These are phyloP conservation scores for Trinectes maculatus DNA, from an alignment of 2,113 vertebrate genomes.

Conservation along the genomic window DNA sequence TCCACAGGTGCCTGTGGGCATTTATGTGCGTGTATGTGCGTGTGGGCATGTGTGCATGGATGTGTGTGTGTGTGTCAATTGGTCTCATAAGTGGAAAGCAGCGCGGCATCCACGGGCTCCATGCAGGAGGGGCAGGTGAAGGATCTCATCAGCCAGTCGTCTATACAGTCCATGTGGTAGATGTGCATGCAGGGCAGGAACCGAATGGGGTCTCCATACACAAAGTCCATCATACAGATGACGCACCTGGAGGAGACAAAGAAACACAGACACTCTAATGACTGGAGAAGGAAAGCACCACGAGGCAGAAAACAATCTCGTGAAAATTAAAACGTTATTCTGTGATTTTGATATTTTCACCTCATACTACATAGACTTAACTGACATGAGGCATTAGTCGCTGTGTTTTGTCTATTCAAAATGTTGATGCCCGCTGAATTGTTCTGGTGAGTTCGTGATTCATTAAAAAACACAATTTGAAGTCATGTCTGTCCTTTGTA, in stretches of 20 bases:
- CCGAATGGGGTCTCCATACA: conserved; percentile 97
- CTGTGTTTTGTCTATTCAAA: neutral
- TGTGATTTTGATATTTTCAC: neutral
- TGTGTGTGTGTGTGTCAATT: conserved; percentile 82
- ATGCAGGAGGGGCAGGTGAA: conserved; percentile 99
- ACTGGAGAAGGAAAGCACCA: neutral
- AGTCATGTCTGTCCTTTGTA: neutral
- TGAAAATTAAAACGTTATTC: neutral
- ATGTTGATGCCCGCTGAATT: neutral
- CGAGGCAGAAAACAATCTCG: neutral
- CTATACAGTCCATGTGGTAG: conserved; percentile 99
- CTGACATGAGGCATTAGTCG: neutral
- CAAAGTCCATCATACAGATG: conserved; percentile 99
- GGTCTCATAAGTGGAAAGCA: conserved; percentile 97
- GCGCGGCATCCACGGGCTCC: conserved; percentile 97
- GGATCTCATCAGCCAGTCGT: conserved; percentile 99
- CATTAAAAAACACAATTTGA: neutral
- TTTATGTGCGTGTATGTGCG: neutral
- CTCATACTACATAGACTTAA: neutral
- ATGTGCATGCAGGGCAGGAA: conserved; percentile 99
- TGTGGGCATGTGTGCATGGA: neutral
- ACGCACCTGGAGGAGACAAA: conserved; percentile 86
- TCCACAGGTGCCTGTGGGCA: conserved; percentile 7
- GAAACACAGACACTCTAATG: conserved; percentile 1
- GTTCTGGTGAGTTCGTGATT: neutral